Conservation (phyloP, 2,888 invertebrate species). For the Odontothrips loti region DNA sequence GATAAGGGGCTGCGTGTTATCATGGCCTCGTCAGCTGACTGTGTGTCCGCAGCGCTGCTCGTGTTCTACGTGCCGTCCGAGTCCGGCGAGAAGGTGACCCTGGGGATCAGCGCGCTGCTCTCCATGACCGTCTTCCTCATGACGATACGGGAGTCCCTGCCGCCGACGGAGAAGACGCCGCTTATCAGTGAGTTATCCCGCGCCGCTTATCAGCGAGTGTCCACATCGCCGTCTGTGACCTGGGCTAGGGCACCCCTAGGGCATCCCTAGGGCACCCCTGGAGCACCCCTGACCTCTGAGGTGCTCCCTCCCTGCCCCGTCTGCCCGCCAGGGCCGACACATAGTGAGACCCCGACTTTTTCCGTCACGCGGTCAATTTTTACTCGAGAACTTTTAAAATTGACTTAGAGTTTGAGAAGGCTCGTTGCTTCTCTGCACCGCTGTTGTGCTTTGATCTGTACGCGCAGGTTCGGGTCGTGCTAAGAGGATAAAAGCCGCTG, state of each 20-base stretch:
- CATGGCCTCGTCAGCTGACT: neutral
- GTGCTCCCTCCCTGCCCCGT: too few species aligned
- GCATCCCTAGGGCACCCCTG: too few species aligned
- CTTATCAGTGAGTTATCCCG: slow-evolving; percentile 74
- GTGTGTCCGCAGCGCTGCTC: slow-evolving; percentile 59
- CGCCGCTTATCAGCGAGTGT: neutral
- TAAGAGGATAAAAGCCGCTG: neutral
- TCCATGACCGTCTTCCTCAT: slow-evolving; percentile 86
- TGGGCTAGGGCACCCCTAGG: too few species aligned
- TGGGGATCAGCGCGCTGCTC: slow-evolving; percentile 80
- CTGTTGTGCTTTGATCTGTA: too few species aligned
- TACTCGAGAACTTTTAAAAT: too few species aligned
- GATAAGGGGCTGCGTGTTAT: slow-evolving; percentile 13
- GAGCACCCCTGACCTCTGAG: too few species aligned
- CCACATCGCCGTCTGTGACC: neutral
- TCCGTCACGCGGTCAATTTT: too few species aligned
- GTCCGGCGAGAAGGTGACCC: slow-evolving; percentile 81
- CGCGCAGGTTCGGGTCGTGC: neutral
- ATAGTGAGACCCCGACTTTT: too few species aligned
- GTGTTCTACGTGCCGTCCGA: slow-evolving; percentile 86
- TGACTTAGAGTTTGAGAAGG: too few species aligned
- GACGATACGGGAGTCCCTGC: slow-evolving; percentile 79
- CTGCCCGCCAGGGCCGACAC: too few species aligned
- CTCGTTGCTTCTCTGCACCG: too few species aligned
- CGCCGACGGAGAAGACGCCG: slow-evolving; percentile 82